Conservation (phyloP, 1,140 invertebrate species). For the Zaprionus nigranus region DNA sequence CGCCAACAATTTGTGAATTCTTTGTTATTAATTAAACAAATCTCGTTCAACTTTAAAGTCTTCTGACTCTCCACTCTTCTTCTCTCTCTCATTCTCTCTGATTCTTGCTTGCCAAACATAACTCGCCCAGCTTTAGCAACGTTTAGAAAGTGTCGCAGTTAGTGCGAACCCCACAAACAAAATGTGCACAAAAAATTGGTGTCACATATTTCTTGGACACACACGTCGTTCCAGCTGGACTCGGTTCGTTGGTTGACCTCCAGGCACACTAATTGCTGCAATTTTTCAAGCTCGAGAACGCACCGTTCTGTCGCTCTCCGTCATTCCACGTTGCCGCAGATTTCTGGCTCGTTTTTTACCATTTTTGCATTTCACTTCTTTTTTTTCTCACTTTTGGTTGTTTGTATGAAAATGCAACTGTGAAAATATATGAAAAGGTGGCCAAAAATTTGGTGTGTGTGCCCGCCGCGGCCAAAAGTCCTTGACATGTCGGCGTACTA, state of each 20-base stretch:
- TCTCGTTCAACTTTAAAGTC: neutral
- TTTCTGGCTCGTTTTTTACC: constrained; percentile 5
- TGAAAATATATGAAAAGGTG: constrained; percentile 34
- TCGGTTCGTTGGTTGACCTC: constrained; percentile 39
- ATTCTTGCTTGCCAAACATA: neutral
- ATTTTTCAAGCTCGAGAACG: constrained; percentile 46
- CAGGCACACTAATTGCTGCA: constrained; percentile 47
- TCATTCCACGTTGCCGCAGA: constrained; percentile 9
- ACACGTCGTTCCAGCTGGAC: neutral
- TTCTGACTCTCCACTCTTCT: neutral
- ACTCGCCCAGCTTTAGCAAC: constrained; percentile 7
- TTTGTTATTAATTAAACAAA: neutral
- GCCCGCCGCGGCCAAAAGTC: constrained; percentile 18
- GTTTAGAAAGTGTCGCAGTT: constrained; percentile 21
- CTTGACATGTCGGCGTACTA: constrained; percentile 40
- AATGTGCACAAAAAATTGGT: constrained; percentile 24
- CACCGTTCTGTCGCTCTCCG: constrained; percentile 1
- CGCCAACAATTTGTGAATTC: neutral
- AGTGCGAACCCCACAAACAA: constrained; percentile 1
- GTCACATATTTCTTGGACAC: constrained; percentile 47
- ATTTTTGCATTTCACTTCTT: constrained; percentile 23
- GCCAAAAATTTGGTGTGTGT: constrained; percentile 18
- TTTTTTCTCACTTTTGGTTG: constrained; percentile 10
- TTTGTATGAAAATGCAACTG: constrained; percentile 42
- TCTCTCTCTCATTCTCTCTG: neutral